These are phyloP conservation scores for Cosmia pyralina DNA, from an alignment of 2,888 invertebrate species.

Conservation along the genomic window DNA sequence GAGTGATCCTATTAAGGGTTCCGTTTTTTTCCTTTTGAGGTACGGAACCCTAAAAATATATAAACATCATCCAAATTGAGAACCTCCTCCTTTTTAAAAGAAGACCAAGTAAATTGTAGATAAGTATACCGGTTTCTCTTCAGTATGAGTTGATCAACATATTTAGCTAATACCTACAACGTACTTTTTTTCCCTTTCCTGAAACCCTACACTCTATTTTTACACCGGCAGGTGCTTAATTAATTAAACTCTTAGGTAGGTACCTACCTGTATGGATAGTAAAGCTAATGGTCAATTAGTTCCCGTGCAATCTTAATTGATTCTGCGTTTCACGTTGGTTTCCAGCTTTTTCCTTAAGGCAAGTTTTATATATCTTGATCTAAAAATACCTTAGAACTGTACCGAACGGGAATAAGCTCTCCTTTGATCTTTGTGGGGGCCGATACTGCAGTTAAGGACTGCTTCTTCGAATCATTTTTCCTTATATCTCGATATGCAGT, in stretches of 20 bases:
- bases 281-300: background rate
- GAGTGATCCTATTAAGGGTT: too few relatives aligned
- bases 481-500: background rate
- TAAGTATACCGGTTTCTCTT: background rate
- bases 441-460: slow-evolving; percentile 1
- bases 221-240: background rate
- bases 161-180: background rate
- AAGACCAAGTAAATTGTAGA: background rate
- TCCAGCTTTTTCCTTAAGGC: background rate
- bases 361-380: slow-evolving; percentile 6
- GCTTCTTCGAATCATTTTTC: background rate
- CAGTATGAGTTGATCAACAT: background rate
- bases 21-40: too few relatives aligned
- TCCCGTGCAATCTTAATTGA: background rate
- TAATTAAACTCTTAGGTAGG: slow-evolving; percentile 1
- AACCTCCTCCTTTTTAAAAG: too few relatives aligned
- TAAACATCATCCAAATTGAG: too few relatives aligned
- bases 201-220: slow-evolving; percentile 7
- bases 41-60: too few relatives aligned
- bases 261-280: background rate
- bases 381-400: slow-evolving; percentile 9
- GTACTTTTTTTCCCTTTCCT: background rate
- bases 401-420: background rate
- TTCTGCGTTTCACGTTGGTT: background rate
- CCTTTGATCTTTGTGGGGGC: slow-evolving; percentile 10